These are phyloP conservation scores for Drosophila pachea DNA, from an alignment of 1,140 invertebrate genomes.

Conservation along the genomic window DNA sequence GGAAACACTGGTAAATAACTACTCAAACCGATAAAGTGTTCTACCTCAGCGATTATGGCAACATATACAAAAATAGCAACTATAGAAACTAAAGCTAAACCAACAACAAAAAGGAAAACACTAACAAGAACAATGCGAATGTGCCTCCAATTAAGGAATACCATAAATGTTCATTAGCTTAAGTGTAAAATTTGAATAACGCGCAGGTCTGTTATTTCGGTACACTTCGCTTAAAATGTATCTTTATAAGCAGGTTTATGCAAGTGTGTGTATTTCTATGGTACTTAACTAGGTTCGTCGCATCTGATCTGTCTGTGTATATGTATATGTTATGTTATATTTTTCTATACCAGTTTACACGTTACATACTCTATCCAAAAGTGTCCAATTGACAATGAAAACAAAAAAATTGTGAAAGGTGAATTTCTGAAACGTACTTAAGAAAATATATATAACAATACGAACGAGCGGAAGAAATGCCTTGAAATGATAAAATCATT, in stretches of 20 bases:
- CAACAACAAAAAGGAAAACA: slow-evolving; percentile 28
- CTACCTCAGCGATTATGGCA: slow-evolving; percentile 49
- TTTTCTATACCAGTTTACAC: slow-evolving; percentile 49
- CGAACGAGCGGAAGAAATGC: slow-evolving; percentile 53
- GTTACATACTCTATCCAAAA: slow-evolving; percentile 4
- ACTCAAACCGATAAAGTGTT: slow-evolving; percentile 38
- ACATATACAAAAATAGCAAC: slow-evolving; percentile 12
- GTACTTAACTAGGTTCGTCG: slow-evolving; percentile 28
- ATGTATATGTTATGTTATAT: slow-evolving; percentile 25
- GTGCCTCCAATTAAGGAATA: slow-evolving; percentile 51
- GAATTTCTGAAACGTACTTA: slow-evolving; percentile 39
- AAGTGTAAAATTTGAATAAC: slow-evolving; percentile 51
- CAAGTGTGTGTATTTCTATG: slow-evolving; percentile 18
- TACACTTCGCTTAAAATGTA: slow-evolving; percentile 22
- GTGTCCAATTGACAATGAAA: slow-evolving; percentile 25
- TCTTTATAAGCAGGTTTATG: slow-evolving; percentile 2
- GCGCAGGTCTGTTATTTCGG: slow-evolving; percentile 33
- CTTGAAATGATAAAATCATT: slow-evolving; percentile 65
- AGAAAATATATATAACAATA: slow-evolving; percentile 20
- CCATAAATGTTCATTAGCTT: slow-evolving; percentile 67
- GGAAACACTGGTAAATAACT: slow-evolving; percentile 11
- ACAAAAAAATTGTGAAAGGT: slow-evolving; percentile 5
- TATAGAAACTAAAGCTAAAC: slow-evolving; percentile 21
- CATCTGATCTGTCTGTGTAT: slow-evolving; percentile 12
- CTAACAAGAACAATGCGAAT: slow-evolving; percentile 16